A percentile compares a stretch with the other conserved stretches of the same genome.
Conservation (phyloP, 2,888 invertebrate species). For the Tipula helvola region DNA sequence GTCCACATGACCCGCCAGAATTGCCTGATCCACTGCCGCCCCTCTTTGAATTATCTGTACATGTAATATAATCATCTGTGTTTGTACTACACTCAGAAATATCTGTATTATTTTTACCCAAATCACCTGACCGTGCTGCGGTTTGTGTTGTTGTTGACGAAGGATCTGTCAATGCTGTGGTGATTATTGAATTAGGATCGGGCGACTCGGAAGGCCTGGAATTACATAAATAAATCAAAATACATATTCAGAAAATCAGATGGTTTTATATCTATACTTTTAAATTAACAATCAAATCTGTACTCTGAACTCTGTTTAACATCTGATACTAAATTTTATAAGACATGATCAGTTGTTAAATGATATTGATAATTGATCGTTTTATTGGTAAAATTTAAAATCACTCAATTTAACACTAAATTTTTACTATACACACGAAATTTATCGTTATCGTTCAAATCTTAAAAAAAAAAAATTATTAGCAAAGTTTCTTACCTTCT, state of each 20-base stretch:
- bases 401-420: too few species aligned
- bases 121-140: conserved; percentile 50
- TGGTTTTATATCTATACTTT: too few species aligned
- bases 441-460: too few species aligned
- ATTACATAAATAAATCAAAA: background rate
- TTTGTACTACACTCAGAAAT: conserved; percentile 77
- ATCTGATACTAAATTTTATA: too few species aligned
- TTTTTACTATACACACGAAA: too few species aligned
- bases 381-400: too few species aligned
- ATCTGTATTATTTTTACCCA: conserved; percentile 60
- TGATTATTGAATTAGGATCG: conserved; percentile 19
- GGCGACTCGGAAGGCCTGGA: conserved; percentile 29
- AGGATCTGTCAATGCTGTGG: conserved; percentile 19
- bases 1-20: conserved; percentile 29
- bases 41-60: conserved; percentile 60
- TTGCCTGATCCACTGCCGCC: conserved; percentile 34
- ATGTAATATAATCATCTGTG: conserved; percentile 78
- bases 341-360: too few species aligned
- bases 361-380: too few species aligned
- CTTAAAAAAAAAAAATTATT: background rate
- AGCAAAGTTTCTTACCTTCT: conserved; percentile 14
- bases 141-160: conserved; percentile 31
- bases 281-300: too few species aligned
- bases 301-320: too few species aligned
- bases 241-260: too few species aligned